Conservation (phyloP, 2,113 vertebrate genomes). For the Nycticebus coucang region DNA sequence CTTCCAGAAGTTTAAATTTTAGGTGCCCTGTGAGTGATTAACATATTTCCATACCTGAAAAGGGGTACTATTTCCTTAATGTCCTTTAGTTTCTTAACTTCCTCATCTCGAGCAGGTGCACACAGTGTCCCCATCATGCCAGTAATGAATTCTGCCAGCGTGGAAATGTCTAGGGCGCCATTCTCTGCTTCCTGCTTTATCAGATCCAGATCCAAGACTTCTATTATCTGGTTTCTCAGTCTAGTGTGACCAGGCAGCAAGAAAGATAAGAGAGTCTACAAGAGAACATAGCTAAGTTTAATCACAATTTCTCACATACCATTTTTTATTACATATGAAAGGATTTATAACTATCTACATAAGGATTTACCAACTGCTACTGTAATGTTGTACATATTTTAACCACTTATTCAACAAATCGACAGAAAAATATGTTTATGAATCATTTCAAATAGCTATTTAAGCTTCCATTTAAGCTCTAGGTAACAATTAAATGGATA, state of each 20-base stretch:
- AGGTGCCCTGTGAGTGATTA: neutral
- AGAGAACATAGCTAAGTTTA: constrained; percentile 68
- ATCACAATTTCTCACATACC: constrained; percentile 55
- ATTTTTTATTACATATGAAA: neutral
- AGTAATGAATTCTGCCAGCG: constrained; percentile 92
- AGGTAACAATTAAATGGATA: neutral
- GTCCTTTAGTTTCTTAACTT: constrained; percentile 92
- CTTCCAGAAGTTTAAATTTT: neutral
- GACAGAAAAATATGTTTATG: constrained; percentile 4
- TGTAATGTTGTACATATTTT: neutral
- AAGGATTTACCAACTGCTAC: neutral
- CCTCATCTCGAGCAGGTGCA: constrained; percentile 94
- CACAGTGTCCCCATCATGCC: constrained; percentile 96
- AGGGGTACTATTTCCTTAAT: constrained; percentile 92
- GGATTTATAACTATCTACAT: constrained; percentile 3
- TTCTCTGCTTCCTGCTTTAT: constrained; percentile 99
- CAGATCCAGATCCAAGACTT: constrained; percentile 93
- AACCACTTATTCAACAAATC: constrained; percentile 17
- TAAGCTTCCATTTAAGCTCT: constrained; percentile 5
- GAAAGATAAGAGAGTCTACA: constrained; percentile 93
- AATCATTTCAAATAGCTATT: neutral
- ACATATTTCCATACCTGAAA: constrained; percentile 88
- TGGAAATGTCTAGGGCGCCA: constrained; percentile 92
- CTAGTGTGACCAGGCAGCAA: constrained; percentile 92
- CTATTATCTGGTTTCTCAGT: constrained; percentile 92